Conservation (phyloP, 2,113 vertebrate genomes). For the Neodon shergylaensis region DNA sequence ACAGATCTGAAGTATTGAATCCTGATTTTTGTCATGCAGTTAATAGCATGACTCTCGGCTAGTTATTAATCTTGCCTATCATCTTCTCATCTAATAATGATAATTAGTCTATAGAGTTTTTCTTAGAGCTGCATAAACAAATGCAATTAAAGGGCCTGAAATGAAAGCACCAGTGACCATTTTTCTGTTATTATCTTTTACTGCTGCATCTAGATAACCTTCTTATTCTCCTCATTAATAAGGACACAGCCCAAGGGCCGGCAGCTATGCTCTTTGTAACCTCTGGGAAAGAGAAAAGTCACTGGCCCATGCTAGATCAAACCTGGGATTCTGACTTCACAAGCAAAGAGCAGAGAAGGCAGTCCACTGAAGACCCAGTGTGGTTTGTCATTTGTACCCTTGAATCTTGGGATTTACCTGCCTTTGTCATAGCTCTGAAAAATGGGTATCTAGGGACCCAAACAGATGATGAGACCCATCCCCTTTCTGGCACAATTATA, state of each 20-base stretch:
- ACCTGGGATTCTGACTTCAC: background rate
- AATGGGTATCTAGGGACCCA: background rate
- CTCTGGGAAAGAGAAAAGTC: background rate
- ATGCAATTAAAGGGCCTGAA: background rate
- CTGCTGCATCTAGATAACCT: background rate
- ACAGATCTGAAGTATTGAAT: background rate
- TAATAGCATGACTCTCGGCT: background rate
- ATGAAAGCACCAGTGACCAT: background rate
- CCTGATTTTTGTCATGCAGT: background rate
- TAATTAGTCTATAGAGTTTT: background rate
- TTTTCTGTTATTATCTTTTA: background rate
- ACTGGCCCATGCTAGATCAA: background rate
- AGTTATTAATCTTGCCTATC: background rate
- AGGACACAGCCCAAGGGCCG: background rate
- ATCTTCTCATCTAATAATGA: background rate
- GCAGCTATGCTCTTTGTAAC: background rate
- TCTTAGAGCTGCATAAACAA: background rate
- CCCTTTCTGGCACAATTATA: background rate
- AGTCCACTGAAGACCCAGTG: background rate
- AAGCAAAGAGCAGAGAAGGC: background rate
- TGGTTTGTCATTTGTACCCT: background rate
- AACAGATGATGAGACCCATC: background rate
- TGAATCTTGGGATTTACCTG: background rate
- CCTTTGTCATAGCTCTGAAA: slow-evolving; percentile 1
- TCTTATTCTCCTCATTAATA: background rate